Percentiles rank a stretch among this genome's conserved stretches.
Evolutionary conservation across 2,797 vertebrate genomes (phyloP).

Genomic region (Chiroxiphia lanceolata): DNA sequence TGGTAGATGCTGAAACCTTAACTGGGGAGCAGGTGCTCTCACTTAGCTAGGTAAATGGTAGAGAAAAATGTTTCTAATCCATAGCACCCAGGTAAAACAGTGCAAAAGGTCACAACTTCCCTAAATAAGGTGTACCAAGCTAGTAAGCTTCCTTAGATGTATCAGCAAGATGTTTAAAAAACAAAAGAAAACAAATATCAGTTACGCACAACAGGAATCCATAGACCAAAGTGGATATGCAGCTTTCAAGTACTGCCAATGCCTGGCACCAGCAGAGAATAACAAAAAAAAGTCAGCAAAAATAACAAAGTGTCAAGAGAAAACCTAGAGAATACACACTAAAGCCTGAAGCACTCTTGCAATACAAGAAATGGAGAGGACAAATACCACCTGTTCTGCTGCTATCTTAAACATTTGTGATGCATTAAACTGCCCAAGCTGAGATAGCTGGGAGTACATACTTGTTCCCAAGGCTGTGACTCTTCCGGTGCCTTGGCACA

Average conservation of each 20-base stretch:
- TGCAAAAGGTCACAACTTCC: not conserved
- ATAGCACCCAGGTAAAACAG: not conserved
- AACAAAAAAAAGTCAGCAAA: not conserved
- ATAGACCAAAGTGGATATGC: not conserved
- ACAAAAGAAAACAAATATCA: not conserved
- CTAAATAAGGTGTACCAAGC: not conserved
- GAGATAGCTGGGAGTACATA: conserved; percentile 69
- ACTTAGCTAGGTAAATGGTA: not conserved
- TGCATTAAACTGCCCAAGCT: not conserved
- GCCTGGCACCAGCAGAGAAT: not conserved
- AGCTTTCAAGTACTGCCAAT: not conserved
- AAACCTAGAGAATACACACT: not conserved
- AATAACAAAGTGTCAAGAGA: not conserved
- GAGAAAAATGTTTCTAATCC: not conserved
- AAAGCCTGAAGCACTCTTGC: not conserved
- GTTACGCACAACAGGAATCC: not conserved
- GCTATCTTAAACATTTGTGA: not conserved
- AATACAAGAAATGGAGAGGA: not conserved
- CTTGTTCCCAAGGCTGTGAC: conserved; percentile 97
- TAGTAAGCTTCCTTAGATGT: not conserved
- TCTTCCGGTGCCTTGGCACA: conserved; percentile 93
- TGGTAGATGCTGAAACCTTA: not conserved
- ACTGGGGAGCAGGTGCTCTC: not conserved
- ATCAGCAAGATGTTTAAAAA: not conserved
- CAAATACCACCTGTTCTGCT: not conserved